phyloP scores from a whole-genome alignment of 1,140 invertebrate species.

The Bombus superbus region DNA sequence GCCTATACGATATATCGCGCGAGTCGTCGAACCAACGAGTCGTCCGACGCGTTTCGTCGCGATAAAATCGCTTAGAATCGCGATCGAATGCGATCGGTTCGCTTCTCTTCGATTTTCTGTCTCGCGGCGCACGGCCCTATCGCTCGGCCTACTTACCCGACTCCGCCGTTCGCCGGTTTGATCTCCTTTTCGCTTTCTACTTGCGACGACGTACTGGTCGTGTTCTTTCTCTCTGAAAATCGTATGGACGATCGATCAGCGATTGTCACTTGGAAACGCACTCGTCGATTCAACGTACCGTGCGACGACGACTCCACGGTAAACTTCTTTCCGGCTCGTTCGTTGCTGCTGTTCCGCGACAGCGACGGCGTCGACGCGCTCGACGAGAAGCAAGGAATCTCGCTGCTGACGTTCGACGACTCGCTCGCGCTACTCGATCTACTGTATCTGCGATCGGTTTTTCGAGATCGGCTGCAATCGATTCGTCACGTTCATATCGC shows the following conservation, averaged over 20 bases:
- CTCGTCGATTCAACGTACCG: slow-evolving; percentile 62
- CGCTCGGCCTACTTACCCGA: slow-evolving; percentile 73
- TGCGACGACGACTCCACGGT: slow-evolving; percentile 60
- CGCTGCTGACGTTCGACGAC: slow-evolving; percentile 80
- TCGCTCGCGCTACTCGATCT: slow-evolving; percentile 81
- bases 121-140: slow-evolving; percentile 45
- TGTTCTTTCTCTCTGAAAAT: slow-evolving; percentile 77
- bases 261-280: background rate
- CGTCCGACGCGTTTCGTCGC: background rate
- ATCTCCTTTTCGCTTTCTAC: slow-evolving; percentile 79
- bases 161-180: slow-evolving; percentile 66
- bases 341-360: slow-evolving; percentile 79
- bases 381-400: slow-evolving; percentile 80
- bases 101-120: slow-evolving; percentile 16
- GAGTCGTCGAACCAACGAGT: background rate
- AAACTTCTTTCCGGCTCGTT: slow-evolving; percentile 72
- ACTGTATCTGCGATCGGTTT: slow-evolving; percentile 77
- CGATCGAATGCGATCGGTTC: background rate
- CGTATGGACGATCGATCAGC: background rate
- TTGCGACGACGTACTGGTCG: slow-evolving; percentile 57
- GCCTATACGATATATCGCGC: too few species aligned
- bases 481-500: background rate
- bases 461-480: slow-evolving; percentile 75
- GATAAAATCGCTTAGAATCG: background rate
- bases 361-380: slow-evolving; percentile 79